Evolutionary conservation across 23 tunicate species (phyloP).

Genomic region (Phallusia fumigata): DNA sequence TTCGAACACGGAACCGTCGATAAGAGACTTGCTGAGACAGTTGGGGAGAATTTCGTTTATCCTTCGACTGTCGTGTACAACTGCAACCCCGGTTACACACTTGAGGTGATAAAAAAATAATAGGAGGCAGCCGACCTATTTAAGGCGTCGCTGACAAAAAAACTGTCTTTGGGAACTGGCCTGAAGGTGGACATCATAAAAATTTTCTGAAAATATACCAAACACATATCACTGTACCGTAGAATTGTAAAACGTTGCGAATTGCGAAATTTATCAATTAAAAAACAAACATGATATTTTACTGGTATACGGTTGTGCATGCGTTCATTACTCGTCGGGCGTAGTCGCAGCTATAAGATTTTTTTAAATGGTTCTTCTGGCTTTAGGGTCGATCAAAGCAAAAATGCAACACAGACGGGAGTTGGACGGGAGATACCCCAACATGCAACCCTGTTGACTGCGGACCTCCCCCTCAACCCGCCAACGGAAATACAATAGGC

Average conservation of each 20-base stretch:
- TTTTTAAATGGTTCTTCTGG: background rate
- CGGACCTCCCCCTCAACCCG: constrained; percentile 51
- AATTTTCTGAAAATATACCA: no score
- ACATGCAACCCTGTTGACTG: constrained; percentile 75
- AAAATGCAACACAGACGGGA: constrained; percentile 53
- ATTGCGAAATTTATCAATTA: no score
- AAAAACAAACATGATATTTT: background rate
- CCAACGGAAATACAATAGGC: constrained; percentile 47
- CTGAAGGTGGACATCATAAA: no score
- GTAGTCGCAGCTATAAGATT: no score
- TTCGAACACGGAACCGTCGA: constrained; percentile 35
- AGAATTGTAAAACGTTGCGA: no score
- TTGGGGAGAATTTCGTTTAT: background rate
- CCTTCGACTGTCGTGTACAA: constrained; percentile 40
- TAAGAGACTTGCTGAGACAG: constrained; percentile 6
- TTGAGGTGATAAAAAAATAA: constrained; percentile 42
- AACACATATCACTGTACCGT: no score
- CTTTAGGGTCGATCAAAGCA: constrained; percentile 69
- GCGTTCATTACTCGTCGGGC: background rate
- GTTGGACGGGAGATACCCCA: constrained; percentile 63
- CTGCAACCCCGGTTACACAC: constrained; percentile 73
- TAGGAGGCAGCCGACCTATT: background rate
- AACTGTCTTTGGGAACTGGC: no score
- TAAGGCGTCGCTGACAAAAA: background rate
- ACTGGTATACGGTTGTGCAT: background rate